Conservation (phyloP, 1,140 invertebrate species). For the Lanistes nyassanus region DNA sequence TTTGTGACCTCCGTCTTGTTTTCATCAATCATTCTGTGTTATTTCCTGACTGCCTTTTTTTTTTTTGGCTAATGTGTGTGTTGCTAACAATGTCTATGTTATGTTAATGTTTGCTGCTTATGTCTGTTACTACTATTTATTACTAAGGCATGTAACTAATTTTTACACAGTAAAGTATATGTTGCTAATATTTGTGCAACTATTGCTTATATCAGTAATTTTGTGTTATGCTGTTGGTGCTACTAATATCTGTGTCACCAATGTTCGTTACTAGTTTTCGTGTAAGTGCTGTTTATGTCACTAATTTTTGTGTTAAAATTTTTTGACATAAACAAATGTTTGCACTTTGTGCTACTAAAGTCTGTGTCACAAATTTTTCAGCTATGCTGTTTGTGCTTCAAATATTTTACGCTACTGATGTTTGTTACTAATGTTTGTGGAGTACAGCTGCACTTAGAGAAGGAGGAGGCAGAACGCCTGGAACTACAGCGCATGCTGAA, state of each 20-base stretch:
- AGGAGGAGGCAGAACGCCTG: conserved; percentile 94
- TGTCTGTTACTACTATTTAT: no score
- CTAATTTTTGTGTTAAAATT: background rate
- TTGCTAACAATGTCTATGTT: background rate
- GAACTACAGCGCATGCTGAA: conserved; percentile 95
- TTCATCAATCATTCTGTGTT: no score
- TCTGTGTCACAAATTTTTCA: background rate
- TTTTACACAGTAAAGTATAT: no score
- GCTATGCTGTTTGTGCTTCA: background rate
- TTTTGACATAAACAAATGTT: background rate
- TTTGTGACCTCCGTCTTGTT: no score
- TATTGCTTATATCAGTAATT: background rate
- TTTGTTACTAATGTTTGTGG: background rate
- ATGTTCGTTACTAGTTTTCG: no score
- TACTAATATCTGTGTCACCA: background rate
- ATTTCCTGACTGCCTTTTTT: no score
- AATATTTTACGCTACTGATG: background rate
- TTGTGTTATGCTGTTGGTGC: background rate
- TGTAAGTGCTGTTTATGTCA: background rate
- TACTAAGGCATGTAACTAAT: no score
- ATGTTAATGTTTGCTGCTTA: background rate
- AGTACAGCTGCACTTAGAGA: conserved; percentile 82
- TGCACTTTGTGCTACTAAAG: background rate
- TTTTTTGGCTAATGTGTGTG: no score
- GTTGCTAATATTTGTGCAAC: no score